These are phyloP conservation scores for Rhineura floridana DNA, from an alignment of 2,113 vertebrate species.

Conservation along the genomic window DNA sequence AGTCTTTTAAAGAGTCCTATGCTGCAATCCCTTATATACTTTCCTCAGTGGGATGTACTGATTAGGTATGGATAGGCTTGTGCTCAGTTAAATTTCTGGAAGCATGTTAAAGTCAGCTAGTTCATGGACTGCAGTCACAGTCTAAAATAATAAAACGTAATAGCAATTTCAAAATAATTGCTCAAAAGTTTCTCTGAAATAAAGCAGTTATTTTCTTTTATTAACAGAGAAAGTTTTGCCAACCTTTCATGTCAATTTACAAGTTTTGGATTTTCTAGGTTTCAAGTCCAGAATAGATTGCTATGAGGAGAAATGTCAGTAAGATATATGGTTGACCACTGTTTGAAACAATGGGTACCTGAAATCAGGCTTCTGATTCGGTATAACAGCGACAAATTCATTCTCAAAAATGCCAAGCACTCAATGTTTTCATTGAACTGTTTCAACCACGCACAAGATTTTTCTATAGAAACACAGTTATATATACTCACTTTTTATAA, in stretches of 20 bases:
- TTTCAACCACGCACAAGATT: background rate
- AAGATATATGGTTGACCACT: background rate
- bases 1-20: too few relatives aligned
- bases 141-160: background rate
- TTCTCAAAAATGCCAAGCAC: background rate
- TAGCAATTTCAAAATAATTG: background rate
- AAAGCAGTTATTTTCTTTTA: background rate
- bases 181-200: background rate
- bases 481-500: background rate
- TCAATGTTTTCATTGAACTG: background rate
- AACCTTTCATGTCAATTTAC: background rate
- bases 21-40: too few relatives aligned
- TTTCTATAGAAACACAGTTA: background rate
- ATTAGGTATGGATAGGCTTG: too few relatives aligned
- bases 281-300: background rate
- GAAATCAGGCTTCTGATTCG: background rate
- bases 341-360: background rate
- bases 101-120: background rate
- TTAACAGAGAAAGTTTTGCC: background rate
- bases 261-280: slow-evolving; percentile 16
- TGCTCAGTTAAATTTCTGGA: background rate
- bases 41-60: too few relatives aligned
- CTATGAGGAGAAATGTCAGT: background rate
- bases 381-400: background rate
- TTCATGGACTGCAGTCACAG: background rate